Evolutionary conservation across 1,140 invertebrate genomes (phyloP), one percentile per base, ranked within the genome.

Genomic region (Lanistes nyassanus): DNA sequence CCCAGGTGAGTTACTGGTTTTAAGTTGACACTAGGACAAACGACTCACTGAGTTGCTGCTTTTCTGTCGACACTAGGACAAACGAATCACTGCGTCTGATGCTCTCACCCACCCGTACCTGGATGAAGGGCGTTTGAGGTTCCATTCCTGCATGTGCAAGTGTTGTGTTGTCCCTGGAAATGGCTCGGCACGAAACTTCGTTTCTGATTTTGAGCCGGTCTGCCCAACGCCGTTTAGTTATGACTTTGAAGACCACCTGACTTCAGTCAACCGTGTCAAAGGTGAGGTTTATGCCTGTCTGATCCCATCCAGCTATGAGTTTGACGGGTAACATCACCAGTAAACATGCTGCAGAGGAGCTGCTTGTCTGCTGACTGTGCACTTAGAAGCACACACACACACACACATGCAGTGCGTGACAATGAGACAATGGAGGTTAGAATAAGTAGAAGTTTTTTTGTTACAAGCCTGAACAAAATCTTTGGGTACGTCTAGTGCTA

Each of bases 141-240:
- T 99, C 91, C 98, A 99, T 90, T 99, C 98, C 58, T 99, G 98
- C 89, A 99, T 99, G 98, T 99, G 98, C 91, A 95, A 95, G 85
- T 99, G 98, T 89, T 99, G 98, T 91, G 75, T 94, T 93, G 81
- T 51, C 23, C 26, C 42, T 13, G 21, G 55, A 16, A 37, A 51
- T 26, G 31, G 26, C 55, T 42, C 76, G 55, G 74, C 79, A 93
- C 91, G 97, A 76, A 95, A 97, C 88, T 99, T 97, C 90, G 95
- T 95, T 72, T 91, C 92, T 42, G 97, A 98, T 88, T 95, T 98
- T 84, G 98, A 99, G 90, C 97, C 97, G 23, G 93, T 93, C 65
- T 95, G 97, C 62, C 92, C 93, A 42, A 93, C 94, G 87, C 92
- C 94, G 65, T 99, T 99, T 89, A 95, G 97, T 88, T 97, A 98